Percentiles rank a stretch among this genome's conserved stretches.
Evolutionary conservation across 2,113 vertebrate genomes (phyloP).

Genomic region (Micromys minutus): DNA sequence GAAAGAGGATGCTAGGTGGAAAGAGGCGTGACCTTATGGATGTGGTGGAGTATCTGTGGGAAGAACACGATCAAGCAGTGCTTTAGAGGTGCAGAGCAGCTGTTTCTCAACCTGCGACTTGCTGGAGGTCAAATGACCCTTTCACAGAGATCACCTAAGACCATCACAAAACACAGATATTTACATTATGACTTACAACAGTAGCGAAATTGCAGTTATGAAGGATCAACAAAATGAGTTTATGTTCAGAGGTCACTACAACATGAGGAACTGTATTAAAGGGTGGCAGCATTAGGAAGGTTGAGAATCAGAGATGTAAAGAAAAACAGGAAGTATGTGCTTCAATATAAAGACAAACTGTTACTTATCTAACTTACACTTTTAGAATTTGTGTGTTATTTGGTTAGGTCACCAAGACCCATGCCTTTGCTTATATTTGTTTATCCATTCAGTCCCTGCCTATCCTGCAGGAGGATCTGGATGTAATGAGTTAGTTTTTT

Average conservation of each 20-base stretch:
- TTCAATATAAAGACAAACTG: slow-evolving; percentile 21
- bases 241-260: background rate
- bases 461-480: background rate
- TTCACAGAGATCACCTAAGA: background rate
- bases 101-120: background rate
- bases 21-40: background rate
- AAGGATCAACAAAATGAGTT: background rate
- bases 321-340: background rate
- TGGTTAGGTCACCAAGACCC: background rate
- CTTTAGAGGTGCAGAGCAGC: background rate
- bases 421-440: slow-evolving; percentile 31
- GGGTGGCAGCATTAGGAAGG: background rate
- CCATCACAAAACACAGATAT: background rate
- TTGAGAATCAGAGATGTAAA: background rate
- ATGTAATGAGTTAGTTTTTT: background rate
- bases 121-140: background rate
- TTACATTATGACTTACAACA: background rate
- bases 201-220: background rate
- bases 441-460: slow-evolving; percentile 6
- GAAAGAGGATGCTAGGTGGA: background rate
- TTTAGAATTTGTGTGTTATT: background rate
- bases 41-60: background rate
- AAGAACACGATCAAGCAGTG: background rate
- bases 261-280: background rate
- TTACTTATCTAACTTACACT: background rate